These are phyloP conservation scores for Protodeltote pygarga DNA, from an alignment of 2,888 invertebrate genomes.

Conservation along the genomic window DNA sequence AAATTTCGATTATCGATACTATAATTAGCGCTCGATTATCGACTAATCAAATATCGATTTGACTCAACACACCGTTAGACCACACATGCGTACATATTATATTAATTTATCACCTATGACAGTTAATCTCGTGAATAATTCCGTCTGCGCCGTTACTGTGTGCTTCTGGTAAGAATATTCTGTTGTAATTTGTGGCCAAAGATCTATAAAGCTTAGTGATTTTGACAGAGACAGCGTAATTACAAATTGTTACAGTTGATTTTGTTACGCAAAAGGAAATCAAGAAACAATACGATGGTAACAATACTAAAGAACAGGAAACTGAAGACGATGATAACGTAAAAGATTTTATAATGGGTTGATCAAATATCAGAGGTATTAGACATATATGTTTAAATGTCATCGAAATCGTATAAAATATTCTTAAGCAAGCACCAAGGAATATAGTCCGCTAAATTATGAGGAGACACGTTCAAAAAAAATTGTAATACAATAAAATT, in stretches of 20 bases:
- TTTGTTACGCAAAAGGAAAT: too few relatives aligned
- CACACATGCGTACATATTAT: constrained; percentile 56
- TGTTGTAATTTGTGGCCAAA: constrained; percentile 24
- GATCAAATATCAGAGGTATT: too few relatives aligned
- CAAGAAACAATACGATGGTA: too few relatives aligned
- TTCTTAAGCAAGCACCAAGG: too few relatives aligned
- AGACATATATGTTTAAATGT: too few relatives aligned
- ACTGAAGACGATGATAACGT: too few relatives aligned
- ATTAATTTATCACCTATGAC: constrained; percentile 63
- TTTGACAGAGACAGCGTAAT: not conserved
- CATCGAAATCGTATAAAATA: too few relatives aligned
- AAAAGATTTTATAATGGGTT: too few relatives aligned
- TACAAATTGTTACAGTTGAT: not conserved
- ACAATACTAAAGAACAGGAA: too few relatives aligned
- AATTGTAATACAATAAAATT: not conserved
- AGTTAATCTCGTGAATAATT: constrained; percentile 53
- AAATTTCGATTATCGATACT: constrained; percentile 40
- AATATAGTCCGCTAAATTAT: too few relatives aligned
- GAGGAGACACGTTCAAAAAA: too few relatives aligned
- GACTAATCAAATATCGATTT: constrained; percentile 66
- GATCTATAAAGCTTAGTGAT: not conserved
- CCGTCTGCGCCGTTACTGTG: constrained; percentile 30
- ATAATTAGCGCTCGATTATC: constrained; percentile 53
- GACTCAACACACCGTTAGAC: constrained; percentile 52
- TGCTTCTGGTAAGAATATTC: constrained; percentile 41